Base-by-base conservation (phyloP, 2,797 vertebrate species). In the Denticeps clupeoides region DNA sequence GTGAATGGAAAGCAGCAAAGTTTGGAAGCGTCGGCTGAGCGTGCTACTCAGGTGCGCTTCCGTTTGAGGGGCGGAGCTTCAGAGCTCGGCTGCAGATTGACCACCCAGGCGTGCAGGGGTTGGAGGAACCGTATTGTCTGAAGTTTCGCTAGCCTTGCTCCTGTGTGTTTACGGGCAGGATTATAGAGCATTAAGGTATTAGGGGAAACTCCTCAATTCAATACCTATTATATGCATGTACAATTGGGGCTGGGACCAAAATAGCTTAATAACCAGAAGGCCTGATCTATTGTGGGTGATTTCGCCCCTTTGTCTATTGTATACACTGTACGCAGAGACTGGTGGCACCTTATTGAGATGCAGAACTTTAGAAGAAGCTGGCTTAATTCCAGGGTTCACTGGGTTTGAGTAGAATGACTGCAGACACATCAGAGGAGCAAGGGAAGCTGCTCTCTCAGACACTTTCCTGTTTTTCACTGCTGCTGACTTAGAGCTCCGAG, bases 41-140 rank as follows among this genome's bases (percentile, higher is more conserved):
- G n/a, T n/a, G n/a, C n/a, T n/a, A n/a, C n/a, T n/a, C n/a, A n/a
- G n/a, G n/a, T n/a, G n/a, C n/a, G n/a, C n/a, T n/a, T n/a, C n/a
- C n/a, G n/a, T n/a, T n/a, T n/a, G n/a, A n/a, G n/a, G n/a, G n/a
- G n/a, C 45, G 24, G 22, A 19, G 18, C 4, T 13, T 28, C 42
- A 59, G 3, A 1, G 52, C 46, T 53, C 38, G 46, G 50, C 66
- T 62, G 62, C 35, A 55, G 23, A 64, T 67, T 63, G 56, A 64
- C 58, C 42, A 38, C 55, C 60, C 60, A 71, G 57, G 23, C 48
- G 56, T 63, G 31, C 37, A 9, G 41, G 41, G 21, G 1, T 48
- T 9, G 9, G 5, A 5, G 25, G 43, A 40, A 26, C 44, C 51
- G 12, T 35, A 51, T 52, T 44, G 53, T 53, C 51, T 42, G 42